Evolutionary conservation across 2,113 vertebrate species (phyloP).

Genomic region (Syrmaticus mikado): DNA sequence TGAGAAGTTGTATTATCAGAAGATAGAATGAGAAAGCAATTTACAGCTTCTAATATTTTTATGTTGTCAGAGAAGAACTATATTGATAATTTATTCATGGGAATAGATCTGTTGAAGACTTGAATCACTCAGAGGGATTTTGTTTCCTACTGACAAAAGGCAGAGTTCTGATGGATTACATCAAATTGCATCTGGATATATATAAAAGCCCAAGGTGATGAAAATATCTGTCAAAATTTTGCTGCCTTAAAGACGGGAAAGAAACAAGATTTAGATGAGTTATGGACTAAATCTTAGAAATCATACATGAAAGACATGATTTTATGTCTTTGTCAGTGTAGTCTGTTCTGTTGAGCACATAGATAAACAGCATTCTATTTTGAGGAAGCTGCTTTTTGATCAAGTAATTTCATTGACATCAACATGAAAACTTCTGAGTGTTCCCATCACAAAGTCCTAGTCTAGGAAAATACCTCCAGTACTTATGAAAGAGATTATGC

Average conservation of each 20-base stretch:
- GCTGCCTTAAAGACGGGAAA: background rate
- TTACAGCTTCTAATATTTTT: background rate
- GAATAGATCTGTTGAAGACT: background rate
- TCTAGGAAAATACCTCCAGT: background rate
- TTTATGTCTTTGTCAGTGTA: background rate
- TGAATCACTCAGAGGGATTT: background rate
- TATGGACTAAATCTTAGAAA: background rate
- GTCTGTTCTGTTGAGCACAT: background rate
- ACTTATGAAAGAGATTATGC: background rate
- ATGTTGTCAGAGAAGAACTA: background rate
- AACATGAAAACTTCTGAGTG: background rate
- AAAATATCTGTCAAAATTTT: background rate
- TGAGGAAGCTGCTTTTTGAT: background rate
- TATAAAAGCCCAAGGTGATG: background rate
- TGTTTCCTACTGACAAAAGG: background rate
- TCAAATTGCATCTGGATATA: background rate
- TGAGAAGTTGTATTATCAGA: background rate
- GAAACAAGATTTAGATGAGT: background rate
- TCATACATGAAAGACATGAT: accelerated
- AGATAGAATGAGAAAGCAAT: background rate
- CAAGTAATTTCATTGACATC: background rate
- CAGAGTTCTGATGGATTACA: background rate
- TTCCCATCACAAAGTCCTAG: background rate
- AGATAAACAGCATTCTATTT: background rate
- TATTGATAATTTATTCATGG: background rate